Percentiles rank a stretch among this genome's conserved stretches.
phyloP scores from a whole-genome alignment of 2,888 invertebrate species.

The Eueremaeus valkanovi region DNA sequence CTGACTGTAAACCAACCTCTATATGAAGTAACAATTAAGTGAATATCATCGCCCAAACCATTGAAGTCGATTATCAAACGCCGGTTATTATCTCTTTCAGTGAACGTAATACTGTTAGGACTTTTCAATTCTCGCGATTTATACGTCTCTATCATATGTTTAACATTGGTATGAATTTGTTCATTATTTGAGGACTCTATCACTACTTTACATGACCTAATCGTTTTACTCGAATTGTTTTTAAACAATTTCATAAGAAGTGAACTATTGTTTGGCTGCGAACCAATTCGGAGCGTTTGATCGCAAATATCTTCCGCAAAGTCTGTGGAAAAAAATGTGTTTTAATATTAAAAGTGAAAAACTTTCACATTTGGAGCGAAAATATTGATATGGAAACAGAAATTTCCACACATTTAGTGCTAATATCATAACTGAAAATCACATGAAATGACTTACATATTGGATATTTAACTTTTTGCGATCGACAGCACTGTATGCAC shows the following conservation, averaged over 20 bases:
- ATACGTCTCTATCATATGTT: not conserved
- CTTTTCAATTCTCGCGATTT: not conserved
- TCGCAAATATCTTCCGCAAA: conserved; percentile 23
- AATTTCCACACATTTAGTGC: not conserved
- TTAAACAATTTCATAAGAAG: not conserved
- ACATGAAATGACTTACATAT: not conserved
- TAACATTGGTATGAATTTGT: not conserved
- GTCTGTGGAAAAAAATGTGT: no score
- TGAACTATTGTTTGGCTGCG: conserved; percentile 5
- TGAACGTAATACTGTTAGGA: conserved; percentile 6
- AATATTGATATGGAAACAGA: not conserved
- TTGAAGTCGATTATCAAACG: not conserved
- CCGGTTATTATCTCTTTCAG: not conserved
- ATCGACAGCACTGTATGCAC: not conserved
- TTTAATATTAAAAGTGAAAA: no score
- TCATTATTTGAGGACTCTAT: conserved; percentile 7
- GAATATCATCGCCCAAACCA: conserved; percentile 18
- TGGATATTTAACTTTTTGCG: not conserved
- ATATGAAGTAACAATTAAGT: conserved; percentile 7
- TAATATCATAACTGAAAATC: not conserved
- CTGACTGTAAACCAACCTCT: not conserved
- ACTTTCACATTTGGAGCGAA: not conserved
- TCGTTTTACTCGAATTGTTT: not conserved
- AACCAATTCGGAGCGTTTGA: not conserved
- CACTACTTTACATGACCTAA: not conserved